Conservation (phyloP, 64 coral and sea anemone genomes). For the Actinia equina region DNA sequence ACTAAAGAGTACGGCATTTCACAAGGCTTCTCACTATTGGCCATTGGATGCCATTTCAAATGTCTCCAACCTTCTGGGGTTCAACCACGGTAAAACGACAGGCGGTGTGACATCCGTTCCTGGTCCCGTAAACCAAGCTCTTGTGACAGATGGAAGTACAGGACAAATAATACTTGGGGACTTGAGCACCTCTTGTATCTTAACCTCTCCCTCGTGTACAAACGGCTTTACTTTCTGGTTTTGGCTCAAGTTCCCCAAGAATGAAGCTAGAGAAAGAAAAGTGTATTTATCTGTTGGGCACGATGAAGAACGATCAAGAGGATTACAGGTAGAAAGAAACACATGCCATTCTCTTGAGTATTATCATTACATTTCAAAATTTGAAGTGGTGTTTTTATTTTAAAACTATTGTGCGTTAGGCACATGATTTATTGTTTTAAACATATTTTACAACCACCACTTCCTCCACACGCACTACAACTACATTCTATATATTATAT, state of each 20-base stretch:
- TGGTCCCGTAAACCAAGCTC: background rate
- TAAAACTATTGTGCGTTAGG: too few species aligned
- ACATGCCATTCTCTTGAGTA: background rate
- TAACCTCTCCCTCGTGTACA: background rate
- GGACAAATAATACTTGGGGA: constrained; percentile 11
- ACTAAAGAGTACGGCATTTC: background rate
- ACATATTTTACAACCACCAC: too few species aligned
- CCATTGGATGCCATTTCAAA: background rate
- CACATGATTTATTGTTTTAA: too few species aligned
- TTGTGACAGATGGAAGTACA: background rate
- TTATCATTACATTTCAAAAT: too few species aligned
- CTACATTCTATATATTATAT: too few species aligned
- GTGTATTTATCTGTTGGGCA: background rate
- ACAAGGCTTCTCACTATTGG: constrained; percentile 6
- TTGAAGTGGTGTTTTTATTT: too few species aligned
- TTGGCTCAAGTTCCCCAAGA: constrained; percentile 5
- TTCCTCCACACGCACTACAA: too few species aligned
- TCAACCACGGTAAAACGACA: background rate
- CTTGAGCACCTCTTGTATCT: background rate
- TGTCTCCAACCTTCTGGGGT: background rate
- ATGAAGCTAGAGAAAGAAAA: background rate
- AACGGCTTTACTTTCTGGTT: background rate
- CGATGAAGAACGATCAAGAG: background rate
- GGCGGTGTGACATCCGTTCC: background rate
- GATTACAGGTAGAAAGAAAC: background rate